Evolutionary conservation across 2,888 invertebrate species (phyloP).

Genomic region (Erpobdella octoculata): DNA sequence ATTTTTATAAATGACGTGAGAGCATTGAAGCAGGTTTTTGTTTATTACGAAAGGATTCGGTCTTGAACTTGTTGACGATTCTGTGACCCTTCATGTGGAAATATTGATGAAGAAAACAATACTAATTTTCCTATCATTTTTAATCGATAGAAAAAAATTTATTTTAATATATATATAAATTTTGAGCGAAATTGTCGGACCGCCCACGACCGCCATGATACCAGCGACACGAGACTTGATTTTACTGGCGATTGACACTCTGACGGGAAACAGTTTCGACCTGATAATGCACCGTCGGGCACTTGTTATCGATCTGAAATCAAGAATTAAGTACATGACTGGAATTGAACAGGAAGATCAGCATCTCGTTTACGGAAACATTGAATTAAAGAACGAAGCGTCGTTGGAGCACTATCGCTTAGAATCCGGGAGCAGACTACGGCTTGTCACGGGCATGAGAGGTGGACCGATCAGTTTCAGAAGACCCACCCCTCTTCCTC

Average conservation of each 20-base stretch:
- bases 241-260: constrained; percentile 7
- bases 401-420: constrained; percentile 13
- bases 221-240: not conserved
- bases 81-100: no score
- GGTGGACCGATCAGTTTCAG: constrained; percentile 21
- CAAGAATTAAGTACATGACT: constrained; percentile 1
- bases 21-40: no score
- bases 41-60: no score
- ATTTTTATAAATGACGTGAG: no score
- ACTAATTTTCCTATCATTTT: no score
- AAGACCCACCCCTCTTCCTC: not conserved
- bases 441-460: constrained; percentile 17
- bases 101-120: no score
- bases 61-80: no score
- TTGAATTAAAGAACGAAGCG: constrained; percentile 4
- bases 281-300: constrained; percentile 12
- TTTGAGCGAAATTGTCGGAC: no score
- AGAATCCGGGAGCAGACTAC: not conserved
- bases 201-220: no score
- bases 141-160: no score
- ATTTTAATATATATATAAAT: no score
- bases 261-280: constrained; percentile 8
- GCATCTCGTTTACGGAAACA: constrained; percentile 10
- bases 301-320: constrained; percentile 1
- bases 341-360: not conserved